Evolutionary conservation across 2,888 invertebrate genomes (phyloP), one percentile per base, ranked within the genome.

Genomic region (Trichacis sp.): DNA sequence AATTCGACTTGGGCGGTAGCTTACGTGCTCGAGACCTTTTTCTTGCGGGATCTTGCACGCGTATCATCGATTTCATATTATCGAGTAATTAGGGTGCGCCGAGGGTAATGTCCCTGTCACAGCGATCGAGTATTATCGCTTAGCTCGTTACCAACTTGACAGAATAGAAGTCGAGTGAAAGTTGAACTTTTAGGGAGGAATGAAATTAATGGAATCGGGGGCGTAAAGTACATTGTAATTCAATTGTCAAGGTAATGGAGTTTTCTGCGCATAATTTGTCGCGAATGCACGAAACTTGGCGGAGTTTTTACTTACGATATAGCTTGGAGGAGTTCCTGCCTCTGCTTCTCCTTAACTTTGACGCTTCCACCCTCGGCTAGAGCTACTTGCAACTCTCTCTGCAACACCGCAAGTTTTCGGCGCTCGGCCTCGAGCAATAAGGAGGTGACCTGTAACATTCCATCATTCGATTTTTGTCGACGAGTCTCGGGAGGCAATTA

Each of bases 401-500:
- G 90, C 59, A 91, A 85, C 24, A 90, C 89, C 30, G 87, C 85
- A 65, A 91, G 84, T 80, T 91, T 91, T 55, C 90, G 85, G 62
- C 90, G 85, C 81, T 91, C 90, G 4, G 90, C 91, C 83, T 91
- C 91, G 71, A 91, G 83, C 68, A 91, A 85, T 61, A 90, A 85
- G 70, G 89, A 89, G 30, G 91, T 91, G 63, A 91, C 91, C 91
- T 91, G 85, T 42, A 86, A 82, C 63, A 68, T 36, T 36, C 9
- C 12, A n/a, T 36, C 9, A 36, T n/a, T 36, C 9, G 3, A 36
- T 36, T 36, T 36, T 12, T n/a, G n/a, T n/a, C n/a, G n/a, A n/a
- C n/a, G n/a, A n/a, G n/a, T n/a, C n/a, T n/a, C n/a, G n/a, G n/a
- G n/a, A n/a, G n/a, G n/a, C n/a, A n/a, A n/a, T n/a, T n/a, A n/a